Percentiles rank a stretch among this genome's conserved stretches.
Evolutionary conservation across 2,797 vertebrate species (phyloP).

Genomic region (Caiman crocodilus): DNA sequence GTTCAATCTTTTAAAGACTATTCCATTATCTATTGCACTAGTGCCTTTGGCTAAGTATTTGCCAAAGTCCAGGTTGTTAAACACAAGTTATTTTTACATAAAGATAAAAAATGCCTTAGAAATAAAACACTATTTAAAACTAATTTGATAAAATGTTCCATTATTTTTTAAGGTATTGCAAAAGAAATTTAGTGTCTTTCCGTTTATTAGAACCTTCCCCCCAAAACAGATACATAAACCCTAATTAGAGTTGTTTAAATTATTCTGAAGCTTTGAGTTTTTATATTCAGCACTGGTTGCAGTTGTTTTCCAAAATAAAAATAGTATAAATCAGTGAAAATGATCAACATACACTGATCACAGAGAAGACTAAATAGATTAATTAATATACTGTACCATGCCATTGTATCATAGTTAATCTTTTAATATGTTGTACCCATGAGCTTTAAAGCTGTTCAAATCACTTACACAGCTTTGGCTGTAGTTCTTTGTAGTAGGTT

Average conservation of each 20-base stretch:
- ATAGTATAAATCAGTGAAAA: slow-evolving; percentile 59
- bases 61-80: not conserved
- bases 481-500: not conserved
- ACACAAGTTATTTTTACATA: not conserved
- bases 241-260: slow-evolving; percentile 32
- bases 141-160: not conserved
- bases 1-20: not conserved
- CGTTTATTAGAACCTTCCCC: not conserved
- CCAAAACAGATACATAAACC: slow-evolving; percentile 6
- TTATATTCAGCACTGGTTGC: slow-evolving; percentile 27
- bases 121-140: slow-evolving; percentile 22
- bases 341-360: not conserved
- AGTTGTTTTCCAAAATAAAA: slow-evolving; percentile 57
- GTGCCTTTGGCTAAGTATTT: not conserved
- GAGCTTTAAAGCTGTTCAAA: not conserved
- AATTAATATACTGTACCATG: not conserved
- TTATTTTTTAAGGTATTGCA: slow-evolving; percentile 20
- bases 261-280: slow-evolving; percentile 54
- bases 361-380: slow-evolving; percentile 26
- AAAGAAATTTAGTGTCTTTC: slow-evolving; percentile 41
- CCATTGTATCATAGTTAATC: not conserved
- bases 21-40: not conserved
- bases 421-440: not conserved
- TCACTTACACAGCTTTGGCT: not conserved
- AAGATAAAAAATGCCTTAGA: not conserved